phyloP scores from a whole-genome alignment of 2,113 vertebrate genomes.

The Dipodomys spectabilis region DNA sequence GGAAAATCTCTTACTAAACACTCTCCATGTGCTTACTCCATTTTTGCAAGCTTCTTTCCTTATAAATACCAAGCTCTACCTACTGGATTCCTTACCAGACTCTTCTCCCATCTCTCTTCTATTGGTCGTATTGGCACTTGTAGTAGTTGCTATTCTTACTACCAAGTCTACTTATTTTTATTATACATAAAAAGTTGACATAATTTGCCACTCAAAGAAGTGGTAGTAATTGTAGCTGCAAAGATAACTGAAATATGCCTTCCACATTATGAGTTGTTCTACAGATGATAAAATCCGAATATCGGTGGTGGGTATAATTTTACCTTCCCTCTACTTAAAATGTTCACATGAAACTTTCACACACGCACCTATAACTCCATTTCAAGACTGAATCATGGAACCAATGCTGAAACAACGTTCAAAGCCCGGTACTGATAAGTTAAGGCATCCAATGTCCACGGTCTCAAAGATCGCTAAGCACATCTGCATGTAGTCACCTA shows the following conservation, averaged over 20 bases:
- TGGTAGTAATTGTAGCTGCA: not conserved
- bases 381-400: constrained; percentile 26
- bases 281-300: constrained; percentile 8
- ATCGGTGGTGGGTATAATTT: not conserved
- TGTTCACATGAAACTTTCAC: not conserved
- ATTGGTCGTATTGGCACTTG: constrained; percentile 27
- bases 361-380: not conserved
- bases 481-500: not conserved
- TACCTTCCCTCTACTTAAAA: not conserved
- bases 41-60: not conserved
- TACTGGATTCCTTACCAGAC: not conserved
- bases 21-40: not conserved
- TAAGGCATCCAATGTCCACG: not conserved
- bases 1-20: not conserved
- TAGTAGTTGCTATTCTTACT: not conserved
- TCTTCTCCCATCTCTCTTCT: not conserved
- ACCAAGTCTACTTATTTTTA: not conserved
- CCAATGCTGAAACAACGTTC: constrained; percentile 9
- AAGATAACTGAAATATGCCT: constrained; percentile 21
- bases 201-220: not conserved
- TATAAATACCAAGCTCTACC: not conserved
- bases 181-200: constrained; percentile 7
- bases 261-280: not conserved
- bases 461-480: constrained; percentile 22
- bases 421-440: constrained; percentile 12